Conservation (phyloP, 1,140 invertebrate genomes). For the Apis laboriosa region DNA sequence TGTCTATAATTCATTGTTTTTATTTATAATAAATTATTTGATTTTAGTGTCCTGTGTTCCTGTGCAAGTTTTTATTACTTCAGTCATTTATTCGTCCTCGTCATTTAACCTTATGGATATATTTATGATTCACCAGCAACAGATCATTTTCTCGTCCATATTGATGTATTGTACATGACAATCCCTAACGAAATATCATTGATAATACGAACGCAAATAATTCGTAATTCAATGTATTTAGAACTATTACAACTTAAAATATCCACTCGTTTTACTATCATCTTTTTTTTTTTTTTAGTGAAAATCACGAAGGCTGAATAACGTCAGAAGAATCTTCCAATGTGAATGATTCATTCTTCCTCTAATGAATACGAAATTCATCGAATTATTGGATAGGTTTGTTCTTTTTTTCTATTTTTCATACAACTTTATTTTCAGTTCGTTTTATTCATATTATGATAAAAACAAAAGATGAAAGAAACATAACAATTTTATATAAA, state of each 20-base stretch:
- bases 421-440: not conserved
- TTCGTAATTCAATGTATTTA: slow-evolving; percentile 19
- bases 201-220: slow-evolving; percentile 11
- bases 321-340: not conserved
- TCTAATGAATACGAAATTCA: not conserved
- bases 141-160: slow-evolving; percentile 34
- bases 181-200: slow-evolving; percentile 18
- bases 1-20: not conserved
- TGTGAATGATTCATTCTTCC: not conserved
- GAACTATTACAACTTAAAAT: not conserved
- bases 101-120: slow-evolving; percentile 44
- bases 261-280: not conserved
- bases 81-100: slow-evolving; percentile 33
- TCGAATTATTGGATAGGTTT: not conserved
- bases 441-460: not conserved
- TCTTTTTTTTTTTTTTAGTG: not conserved
- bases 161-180: not conserved
- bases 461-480: not conserved
- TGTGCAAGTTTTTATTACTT: not conserved
- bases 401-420: not conserved
- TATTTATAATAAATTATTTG: not conserved
- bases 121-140: slow-evolving; percentile 39
- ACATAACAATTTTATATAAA: not conserved
- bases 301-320: not conserved
- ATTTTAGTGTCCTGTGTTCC: not conserved